Evolutionary conservation across 2,113 vertebrate species (phyloP).

Genomic region (Rhinopomastus cyanomelas): DNA sequence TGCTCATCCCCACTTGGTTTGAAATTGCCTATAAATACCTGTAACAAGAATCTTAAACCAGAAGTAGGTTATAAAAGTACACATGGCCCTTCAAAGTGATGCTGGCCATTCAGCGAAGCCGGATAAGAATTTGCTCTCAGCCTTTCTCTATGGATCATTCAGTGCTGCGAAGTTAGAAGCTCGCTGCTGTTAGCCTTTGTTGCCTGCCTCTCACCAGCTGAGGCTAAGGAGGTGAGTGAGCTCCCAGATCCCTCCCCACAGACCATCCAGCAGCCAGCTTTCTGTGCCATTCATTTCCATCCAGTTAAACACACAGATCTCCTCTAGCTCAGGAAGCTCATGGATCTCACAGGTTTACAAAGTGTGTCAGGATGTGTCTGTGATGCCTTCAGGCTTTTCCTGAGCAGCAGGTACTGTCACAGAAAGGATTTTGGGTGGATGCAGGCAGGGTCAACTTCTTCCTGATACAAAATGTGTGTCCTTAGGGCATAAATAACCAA

Average conservation of each 20-base stretch:
- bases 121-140: background rate
- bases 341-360: background rate
- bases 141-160: background rate
- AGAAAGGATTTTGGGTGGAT: background rate
- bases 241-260: background rate
- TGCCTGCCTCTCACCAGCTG: background rate
- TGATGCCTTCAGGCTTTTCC: background rate
- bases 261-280: background rate
- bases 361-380: background rate
- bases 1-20: conserved; percentile 10
- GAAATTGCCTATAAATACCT: background rate
- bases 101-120: background rate
- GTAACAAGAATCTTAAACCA: background rate
- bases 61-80: background rate
- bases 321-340: accelerated
- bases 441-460: background rate
- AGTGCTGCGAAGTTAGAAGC: background rate
- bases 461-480: background rate
- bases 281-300: accelerated
- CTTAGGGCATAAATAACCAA: background rate
- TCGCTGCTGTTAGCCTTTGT: background rate
- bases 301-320: background rate
- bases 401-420: background rate
- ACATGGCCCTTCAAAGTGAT: background rate
- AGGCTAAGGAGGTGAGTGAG: background rate